Evolutionary conservation across 2,888 invertebrate species (phyloP).

Genomic region (Macrophya alboannulata): DNA sequence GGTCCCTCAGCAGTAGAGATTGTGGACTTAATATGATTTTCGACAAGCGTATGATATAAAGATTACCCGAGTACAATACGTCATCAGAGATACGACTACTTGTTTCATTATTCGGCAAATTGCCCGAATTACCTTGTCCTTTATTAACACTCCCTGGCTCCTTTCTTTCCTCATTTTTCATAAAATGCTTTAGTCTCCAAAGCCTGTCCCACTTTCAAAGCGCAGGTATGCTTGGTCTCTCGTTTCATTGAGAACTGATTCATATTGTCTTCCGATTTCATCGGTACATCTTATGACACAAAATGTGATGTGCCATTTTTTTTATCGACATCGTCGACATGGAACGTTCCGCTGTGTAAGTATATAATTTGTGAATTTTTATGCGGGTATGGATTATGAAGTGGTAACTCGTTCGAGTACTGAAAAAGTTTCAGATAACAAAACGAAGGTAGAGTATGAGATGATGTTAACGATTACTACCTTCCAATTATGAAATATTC

Average conservation of each 20-base stretch:
- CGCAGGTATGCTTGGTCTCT: background rate
- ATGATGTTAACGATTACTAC: background rate
- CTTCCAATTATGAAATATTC: conserved; percentile 41
- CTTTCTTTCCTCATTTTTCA: conserved; percentile 32
- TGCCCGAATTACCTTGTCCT: conserved; percentile 25
- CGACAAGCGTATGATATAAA: background rate
- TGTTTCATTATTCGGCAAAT: conserved; percentile 43
- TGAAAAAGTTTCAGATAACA: conserved; percentile 24
- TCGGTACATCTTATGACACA: background rate
- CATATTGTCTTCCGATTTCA: background rate
- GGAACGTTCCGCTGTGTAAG: background rate
- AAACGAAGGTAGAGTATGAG: background rate
- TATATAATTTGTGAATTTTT: background rate
- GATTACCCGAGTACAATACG: conserved; percentile 22
- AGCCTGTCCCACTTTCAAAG: background rate
- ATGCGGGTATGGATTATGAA: background rate
- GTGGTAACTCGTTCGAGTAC: background rate
- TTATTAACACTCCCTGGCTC: background rate
- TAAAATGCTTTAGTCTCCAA: background rate
- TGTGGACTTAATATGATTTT: conserved; percentile 14
- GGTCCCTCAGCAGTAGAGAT: background rate
- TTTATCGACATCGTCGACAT: background rate
- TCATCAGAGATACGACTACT: conserved; percentile 27
- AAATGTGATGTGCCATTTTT: background rate
- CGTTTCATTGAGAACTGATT: background rate